Percentiles rank a stretch among this genome's conserved stretches.
phyloP scores from a whole-genome alignment of 2,113 vertebrate species.

The Grallaria varia region DNA sequence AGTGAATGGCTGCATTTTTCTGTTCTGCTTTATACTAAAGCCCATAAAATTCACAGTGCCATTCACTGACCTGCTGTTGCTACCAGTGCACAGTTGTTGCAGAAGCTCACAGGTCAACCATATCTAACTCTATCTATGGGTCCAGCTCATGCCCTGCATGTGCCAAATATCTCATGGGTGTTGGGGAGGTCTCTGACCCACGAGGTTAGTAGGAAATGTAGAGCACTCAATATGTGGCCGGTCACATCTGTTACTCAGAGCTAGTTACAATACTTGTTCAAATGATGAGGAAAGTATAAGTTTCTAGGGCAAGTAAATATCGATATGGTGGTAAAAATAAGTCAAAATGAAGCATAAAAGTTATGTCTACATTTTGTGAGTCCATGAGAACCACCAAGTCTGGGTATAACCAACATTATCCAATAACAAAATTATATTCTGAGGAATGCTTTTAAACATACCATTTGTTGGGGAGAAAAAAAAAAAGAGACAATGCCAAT shows the following conservation, averaged over 20 bases:
- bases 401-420: background rate
- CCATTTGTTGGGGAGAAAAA: background rate
- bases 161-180: background rate
- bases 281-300: background rate
- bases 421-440: background rate
- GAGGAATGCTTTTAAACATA: background rate
- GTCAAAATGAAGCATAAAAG: background rate
- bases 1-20: background rate
- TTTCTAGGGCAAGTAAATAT: background rate
- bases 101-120: background rate
- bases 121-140: background rate
- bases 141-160: background rate
- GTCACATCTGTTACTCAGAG: background rate
- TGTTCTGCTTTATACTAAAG: background rate
- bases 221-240: fast-evolving
- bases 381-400: background rate
- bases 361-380: background rate
- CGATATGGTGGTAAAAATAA: background rate
- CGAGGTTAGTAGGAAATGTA: background rate
- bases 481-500: background rate
- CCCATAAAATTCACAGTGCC: background rate
- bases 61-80: background rate
- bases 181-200: background rate
- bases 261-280: background rate
- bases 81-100: background rate